phyloP scores from a whole-genome alignment of 2,888 invertebrate genomes.

The Spisula solida region DNA sequence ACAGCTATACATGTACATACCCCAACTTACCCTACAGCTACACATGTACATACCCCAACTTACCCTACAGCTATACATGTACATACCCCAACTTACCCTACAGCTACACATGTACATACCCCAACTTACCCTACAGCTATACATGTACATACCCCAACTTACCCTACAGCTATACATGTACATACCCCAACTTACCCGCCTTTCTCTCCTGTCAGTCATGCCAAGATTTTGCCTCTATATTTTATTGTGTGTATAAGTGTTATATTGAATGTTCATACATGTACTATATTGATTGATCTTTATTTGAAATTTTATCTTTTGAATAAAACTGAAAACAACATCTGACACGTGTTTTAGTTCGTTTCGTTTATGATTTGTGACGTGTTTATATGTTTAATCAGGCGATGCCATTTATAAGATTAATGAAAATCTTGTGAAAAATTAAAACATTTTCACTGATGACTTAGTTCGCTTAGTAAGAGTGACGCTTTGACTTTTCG shows the following conservation, averaged over 20 bases:
- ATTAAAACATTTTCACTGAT: too few relatives aligned
- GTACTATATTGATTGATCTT: neutral
- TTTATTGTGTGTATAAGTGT: neutral
- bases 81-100: neutral
- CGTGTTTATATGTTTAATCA: neutral
- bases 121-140: conserved; percentile 1
- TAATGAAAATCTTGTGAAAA: too few relatives aligned
- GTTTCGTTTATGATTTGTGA: neutral
- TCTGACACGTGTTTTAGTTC: neutral
- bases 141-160: too few relatives aligned
- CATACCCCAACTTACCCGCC: neutral
- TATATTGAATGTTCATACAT: neutral
- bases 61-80: too few relatives aligned
- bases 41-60: too few relatives aligned
- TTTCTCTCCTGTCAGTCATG: neutral
- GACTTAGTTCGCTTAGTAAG: too few relatives aligned
- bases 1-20: too few relatives aligned
- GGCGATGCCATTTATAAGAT: too few relatives aligned
- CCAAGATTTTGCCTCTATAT: neutral
- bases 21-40: neutral
- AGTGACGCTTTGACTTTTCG: too few relatives aligned
- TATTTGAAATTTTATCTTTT: conserved; percentile 28
- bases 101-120: too few relatives aligned
- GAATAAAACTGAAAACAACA: neutral
- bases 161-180: too few relatives aligned